Evolutionary conservation across 2,888 invertebrate genomes (phyloP), one percentile per base, ranked within the genome.

Genomic region (Noctua janthe): DNA sequence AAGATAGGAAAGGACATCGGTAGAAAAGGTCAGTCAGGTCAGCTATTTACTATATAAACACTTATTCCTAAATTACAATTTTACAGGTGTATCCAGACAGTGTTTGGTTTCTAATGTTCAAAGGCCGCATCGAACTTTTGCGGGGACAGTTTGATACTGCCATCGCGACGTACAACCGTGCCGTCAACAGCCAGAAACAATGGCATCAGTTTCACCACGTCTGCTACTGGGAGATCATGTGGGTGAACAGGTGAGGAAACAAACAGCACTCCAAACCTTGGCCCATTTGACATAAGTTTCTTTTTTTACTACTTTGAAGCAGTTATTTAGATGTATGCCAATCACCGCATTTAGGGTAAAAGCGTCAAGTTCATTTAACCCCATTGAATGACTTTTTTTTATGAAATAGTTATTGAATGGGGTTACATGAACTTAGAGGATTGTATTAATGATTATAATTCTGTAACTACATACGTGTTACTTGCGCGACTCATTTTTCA

Each of bases 131-230:
- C 66, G 98, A 99, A 92, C 98, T 99, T 91, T 97, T 99, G 92
- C 97, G 97, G 83, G 99, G 99, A 0, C 97, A 98, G 92, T 96
- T 99, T 69, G 97, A 98, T 39, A 97, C 97, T 51, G 98, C 98
- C 23, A 97, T 98, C 66, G 94, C 95, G 23, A 98, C 98, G 96
- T 99, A 99, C 96, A 98, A 98, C 82, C 98, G 97, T 88, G 99
- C 99, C 0, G 98, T 99, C 97, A 97, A 98, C 84, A 98, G 98
- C 6, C 99, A 99, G 92, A 96, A 98, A 82, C 97, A 98, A 71
- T 99, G 99, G 99, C 98, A 98, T 1, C 99, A 99, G 94, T 99
- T 99, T 94, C 99, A 99, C 93, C 99, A 99, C 93, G 95, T 99
- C 7, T 99, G 99, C 94, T 99, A 98, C 93, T 99, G 99, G 99